These are phyloP conservation scores for Drosophila colorata DNA, from an alignment of 2,888 invertebrate genomes.

Conservation along the genomic window DNA sequence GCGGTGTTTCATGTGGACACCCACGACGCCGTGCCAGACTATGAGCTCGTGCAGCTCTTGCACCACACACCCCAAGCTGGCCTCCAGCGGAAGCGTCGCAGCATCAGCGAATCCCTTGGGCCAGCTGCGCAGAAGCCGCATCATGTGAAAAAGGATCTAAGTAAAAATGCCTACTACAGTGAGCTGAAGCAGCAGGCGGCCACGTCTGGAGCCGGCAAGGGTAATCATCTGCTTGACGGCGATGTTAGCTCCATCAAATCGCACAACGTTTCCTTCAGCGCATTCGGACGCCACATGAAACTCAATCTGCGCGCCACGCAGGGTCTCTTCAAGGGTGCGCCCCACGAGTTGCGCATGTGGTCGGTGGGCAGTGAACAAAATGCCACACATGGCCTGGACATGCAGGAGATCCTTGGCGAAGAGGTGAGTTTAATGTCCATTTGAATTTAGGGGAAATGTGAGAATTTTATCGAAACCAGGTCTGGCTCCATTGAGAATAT, in stretches of 20 bases:
- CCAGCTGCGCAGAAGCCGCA: constrained; percentile 55
- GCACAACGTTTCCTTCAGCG: constrained; percentile 90
- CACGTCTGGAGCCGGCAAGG: constrained; percentile 37
- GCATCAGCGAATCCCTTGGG: constrained; percentile 76
- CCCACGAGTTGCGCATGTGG: constrained; percentile 90
- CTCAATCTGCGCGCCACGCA: constrained; percentile 91
- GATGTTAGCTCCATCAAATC: constrained; percentile 77
- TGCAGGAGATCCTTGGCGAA: constrained; percentile 89
- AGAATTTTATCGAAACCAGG: too few species aligned
- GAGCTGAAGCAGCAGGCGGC: constrained; percentile 78
- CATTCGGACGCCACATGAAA: constrained; percentile 92
- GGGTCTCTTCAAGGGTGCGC: constrained; percentile 90
- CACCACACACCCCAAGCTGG: constrained; percentile 86
- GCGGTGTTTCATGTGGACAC: constrained; percentile 93
- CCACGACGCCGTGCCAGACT: constrained; percentile 90
- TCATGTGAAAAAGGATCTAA: constrained; percentile 85
- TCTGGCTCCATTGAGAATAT: background rate
- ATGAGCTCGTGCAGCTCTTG: constrained; percentile 92
- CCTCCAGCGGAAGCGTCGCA: constrained; percentile 74
- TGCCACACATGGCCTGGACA: constrained; percentile 91
- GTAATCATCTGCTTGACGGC: constrained; percentile 48
- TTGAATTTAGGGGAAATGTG: background rate
- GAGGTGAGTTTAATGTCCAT: constrained; percentile 73
- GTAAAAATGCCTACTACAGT: constrained; percentile 85
- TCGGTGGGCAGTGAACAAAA: constrained; percentile 91